phyloP scores from a whole-genome alignment of 2,113 vertebrate species.

The Eleginops maclovinus region DNA sequence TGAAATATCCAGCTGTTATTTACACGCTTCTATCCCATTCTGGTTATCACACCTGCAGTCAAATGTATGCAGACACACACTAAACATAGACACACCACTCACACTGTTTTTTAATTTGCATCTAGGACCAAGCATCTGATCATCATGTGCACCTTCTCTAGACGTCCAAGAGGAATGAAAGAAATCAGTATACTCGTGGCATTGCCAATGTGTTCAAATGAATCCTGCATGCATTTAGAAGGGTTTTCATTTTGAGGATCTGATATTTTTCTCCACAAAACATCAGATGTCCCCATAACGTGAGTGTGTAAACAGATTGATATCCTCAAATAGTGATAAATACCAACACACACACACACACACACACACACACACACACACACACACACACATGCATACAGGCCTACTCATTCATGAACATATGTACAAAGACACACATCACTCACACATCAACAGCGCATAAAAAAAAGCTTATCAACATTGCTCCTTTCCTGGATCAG shows the following conservation, averaged over 20 bases:
- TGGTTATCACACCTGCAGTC: neutral
- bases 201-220: no score
- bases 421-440: slow-evolving; percentile 26
- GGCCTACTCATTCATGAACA: neutral
- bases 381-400: neutral
- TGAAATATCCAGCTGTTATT: neutral
- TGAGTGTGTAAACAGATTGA: no score
- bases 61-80: neutral
- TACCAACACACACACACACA: slow-evolving; percentile 5
- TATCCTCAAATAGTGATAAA: no score
- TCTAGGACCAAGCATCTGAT: no score
- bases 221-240: no score
- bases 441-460: slow-evolving; percentile 9
- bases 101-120: no score
- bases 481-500: slow-evolving; percentile 30
- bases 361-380: neutral
- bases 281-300: no score
- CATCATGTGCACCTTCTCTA: no score
- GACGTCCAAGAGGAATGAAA: no score
- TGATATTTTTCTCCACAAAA: no score
- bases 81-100: neutral
- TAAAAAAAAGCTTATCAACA: slow-evolving; percentile 15
- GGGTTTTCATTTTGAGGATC: no score
- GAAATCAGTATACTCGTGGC: no score
- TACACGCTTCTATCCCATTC: neutral